Conservation (phyloP, 2,113 vertebrate genomes). For the Cacatua alba region DNA sequence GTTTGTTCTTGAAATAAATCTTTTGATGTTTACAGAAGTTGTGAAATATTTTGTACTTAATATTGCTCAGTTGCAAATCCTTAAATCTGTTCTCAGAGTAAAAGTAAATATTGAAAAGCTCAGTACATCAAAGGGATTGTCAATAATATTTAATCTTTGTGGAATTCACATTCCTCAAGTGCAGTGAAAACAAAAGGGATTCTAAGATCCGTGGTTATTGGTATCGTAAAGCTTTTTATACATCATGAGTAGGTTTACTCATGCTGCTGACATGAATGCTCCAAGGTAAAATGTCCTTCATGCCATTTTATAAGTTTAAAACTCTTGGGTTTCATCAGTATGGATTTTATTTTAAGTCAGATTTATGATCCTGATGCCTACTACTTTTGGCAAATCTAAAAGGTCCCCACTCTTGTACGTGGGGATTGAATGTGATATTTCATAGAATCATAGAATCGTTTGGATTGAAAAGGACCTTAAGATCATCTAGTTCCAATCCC, state of each 20-base stretch:
- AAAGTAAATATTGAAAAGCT: slow-evolving; percentile 22
- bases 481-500: neutral
- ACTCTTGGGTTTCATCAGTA: neutral
- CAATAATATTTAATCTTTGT: neutral
- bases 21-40: neutral
- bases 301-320: neutral
- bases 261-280: neutral
- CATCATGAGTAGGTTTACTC: neutral
- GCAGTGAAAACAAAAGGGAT: neutral
- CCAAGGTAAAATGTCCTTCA: neutral
- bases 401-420: neutral
- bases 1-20: neutral
- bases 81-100: neutral
- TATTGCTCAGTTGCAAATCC: neutral
- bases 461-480: neutral
- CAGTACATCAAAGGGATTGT: neutral
- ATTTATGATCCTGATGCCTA: neutral
- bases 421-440: neutral
- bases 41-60: slow-evolving; percentile 32
- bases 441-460: neutral
- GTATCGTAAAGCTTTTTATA: neutral
- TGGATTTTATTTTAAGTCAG: neutral
- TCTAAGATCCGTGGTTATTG: neutral
- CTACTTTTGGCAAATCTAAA: neutral
- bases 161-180: slow-evolving; percentile 7